Base-by-base conservation (phyloP, 2,888 invertebrate genomes). In the Lottia scabra region DNA sequence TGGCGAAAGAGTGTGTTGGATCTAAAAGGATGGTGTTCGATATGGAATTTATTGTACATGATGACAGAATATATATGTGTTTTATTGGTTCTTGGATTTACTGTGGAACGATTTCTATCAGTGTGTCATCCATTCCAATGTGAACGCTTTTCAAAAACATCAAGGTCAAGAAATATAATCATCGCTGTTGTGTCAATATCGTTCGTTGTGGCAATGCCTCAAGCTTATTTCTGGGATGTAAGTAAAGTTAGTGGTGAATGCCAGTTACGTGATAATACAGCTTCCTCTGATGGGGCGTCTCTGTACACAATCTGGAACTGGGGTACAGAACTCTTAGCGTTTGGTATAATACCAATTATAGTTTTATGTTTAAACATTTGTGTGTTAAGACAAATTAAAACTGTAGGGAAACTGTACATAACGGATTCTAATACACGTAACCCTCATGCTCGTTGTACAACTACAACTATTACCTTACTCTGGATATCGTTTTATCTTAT, bases 81-180 rank as follows among this genome's bases (percentile, higher is more conserved):
- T 10, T 71, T 89, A 10, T 81, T 89, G 0, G 87, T 89, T 0
- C 80, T 87, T 38, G 87, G 85, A 38, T 88, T 88, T 73, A 89
- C 87, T 0, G 78, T 85, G 2, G 88, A 89, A 70, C 74, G 88
- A 12, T 87, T 85, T 65, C 83, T 88, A 38, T 87, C 87, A 5
- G 82, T 86, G 15, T 84, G 79, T 63, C 80, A 80, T 62, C 86
- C 87, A 4, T 88, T 87, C 72, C 78, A 82, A 68, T 81, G 84
- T 73, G 85, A 86, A 68, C 74, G 83, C 27, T 86, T 84, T 76
- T 85, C 87, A 56, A 82, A 82, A 12, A 81, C 82, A 19, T 78
- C 81, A 1, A 78, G 87, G 0, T 86, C 87, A 13, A 79, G 81
- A 2, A 83, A 84, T 38, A 84, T 86, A 44, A 84, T 87, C 19